Conservation (phyloP, 2,113 vertebrate genomes). For the Cyrtonyx montezumae region DNA sequence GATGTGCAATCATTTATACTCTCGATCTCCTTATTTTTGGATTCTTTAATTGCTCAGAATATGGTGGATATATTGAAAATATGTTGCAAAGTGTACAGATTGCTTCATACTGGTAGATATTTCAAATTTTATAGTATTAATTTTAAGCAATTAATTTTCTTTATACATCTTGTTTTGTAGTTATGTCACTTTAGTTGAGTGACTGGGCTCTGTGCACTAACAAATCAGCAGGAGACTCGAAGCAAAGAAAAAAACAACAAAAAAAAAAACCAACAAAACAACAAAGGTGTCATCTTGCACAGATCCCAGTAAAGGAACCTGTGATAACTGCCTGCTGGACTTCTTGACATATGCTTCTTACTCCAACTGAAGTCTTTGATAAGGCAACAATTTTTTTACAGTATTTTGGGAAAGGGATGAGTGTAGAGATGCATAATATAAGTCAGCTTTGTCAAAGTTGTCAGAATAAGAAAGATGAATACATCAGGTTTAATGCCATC, state of each 20-base stretch:
- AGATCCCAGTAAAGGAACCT: neutral
- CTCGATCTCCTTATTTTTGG: neutral
- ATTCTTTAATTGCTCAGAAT: neutral
- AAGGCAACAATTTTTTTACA: neutral
- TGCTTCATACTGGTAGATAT: neutral
- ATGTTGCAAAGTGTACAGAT: no score
- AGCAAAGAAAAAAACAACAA: neutral
- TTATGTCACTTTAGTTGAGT: neutral
- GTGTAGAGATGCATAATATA: rapidly evolving
- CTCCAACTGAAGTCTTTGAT: neutral
- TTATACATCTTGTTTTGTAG: neutral
- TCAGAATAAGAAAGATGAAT: neutral
- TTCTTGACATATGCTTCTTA: neutral
- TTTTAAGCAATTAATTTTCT: neutral
- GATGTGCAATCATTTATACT: no score
- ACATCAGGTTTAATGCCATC: rapidly evolving
- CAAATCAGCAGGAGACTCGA: neutral
- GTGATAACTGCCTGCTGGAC: neutral
- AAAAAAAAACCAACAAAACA: no score
- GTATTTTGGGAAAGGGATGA: neutral
- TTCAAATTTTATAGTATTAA: neutral
- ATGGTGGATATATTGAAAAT: neutral
- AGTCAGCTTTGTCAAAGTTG: neutral
- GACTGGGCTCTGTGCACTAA: neutral
- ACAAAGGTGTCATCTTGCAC: no score